These are phyloP conservation scores for Empidonax traillii DNA, from an alignment of 2,113 vertebrate species.

Conservation along the genomic window DNA sequence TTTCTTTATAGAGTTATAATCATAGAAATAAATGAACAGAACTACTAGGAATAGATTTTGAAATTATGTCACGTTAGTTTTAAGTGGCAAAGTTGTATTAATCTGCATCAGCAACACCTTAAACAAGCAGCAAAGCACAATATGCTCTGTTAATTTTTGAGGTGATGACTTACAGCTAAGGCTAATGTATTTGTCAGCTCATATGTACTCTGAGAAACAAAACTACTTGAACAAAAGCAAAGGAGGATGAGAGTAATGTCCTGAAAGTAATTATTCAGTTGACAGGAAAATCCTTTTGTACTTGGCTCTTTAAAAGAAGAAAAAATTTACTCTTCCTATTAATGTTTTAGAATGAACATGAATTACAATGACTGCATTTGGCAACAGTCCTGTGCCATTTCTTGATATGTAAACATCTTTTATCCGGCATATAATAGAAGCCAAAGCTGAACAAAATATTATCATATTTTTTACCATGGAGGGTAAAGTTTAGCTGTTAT, in stretches of 20 bases:
- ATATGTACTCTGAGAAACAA: not conserved
- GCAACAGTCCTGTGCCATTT: not conserved
- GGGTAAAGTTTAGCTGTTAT: not conserved
- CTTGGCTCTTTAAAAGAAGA: not conserved
- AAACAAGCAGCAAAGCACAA: not conserved
- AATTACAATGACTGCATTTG: not conserved
- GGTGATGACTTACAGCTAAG: not conserved
- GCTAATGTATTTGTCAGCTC: not conserved
- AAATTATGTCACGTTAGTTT: not conserved
- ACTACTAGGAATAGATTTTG: not conserved
- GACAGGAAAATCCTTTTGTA: not conserved
- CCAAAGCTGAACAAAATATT: not conserved
- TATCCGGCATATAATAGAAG: not conserved
- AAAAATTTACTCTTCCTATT: not conserved
- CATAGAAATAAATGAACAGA: fast-evolving
- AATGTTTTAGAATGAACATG: not conserved
- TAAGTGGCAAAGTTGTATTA: not conserved
- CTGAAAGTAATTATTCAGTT: not conserved
- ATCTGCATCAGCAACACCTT: not conserved
- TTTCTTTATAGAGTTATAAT: not conserved
- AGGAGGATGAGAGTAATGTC: not conserved
- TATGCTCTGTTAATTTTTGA: not conserved
- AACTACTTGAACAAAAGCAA: not conserved
- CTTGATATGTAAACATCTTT: not conserved
- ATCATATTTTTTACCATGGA: not conserved